Percentiles rank a stretch among this genome's conserved stretches.
These are phyloP conservation scores for Morpho achilles DNA, from an alignment of 2,888 invertebrate genomes.

Conservation along the genomic window DNA sequence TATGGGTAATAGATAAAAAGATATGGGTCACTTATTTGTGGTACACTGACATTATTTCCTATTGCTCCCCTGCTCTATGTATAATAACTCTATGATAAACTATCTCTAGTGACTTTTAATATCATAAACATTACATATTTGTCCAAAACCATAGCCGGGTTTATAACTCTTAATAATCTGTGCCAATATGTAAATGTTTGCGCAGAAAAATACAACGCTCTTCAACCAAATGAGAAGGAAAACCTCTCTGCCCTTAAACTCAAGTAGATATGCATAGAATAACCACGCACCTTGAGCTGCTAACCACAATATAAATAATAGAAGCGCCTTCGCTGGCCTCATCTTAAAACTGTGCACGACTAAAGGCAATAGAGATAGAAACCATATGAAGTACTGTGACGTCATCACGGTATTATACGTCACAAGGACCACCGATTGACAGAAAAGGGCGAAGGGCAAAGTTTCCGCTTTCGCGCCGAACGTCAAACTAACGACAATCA, in stretches of 20 bases:
- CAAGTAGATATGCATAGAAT: slow-evolving; percentile 92
- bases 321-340: slow-evolving; percentile 61
- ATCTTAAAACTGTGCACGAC: slow-evolving; percentile 85
- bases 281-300: slow-evolving; percentile 92
- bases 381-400: slow-evolving; percentile 99
- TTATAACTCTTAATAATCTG: slow-evolving; percentile 72
- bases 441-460: slow-evolving; percentile 91
- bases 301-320: slow-evolving; percentile 81
- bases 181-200: slow-evolving; percentile 85
- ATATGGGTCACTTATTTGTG: too few relatives aligned
- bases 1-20: too few relatives aligned
- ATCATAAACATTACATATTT: slow-evolving; percentile 11
- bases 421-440: slow-evolving; percentile 92
- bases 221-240: slow-evolving; percentile 92
- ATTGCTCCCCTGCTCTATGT: too few relatives aligned
- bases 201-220: slow-evolving; percentile 89
- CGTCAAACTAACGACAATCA: slow-evolving; percentile 83
- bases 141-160: slow-evolving; percentile 54
- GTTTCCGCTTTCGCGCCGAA: slow-evolving; percentile 83
- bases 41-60: too few relatives aligned
- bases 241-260: slow-evolving; percentile 91
- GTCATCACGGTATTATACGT: slow-evolving; percentile 97
- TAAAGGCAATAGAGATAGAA: slow-evolving; percentile 91
- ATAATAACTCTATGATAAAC: background rate
- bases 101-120: background rate